Evolutionary conservation across 53 echinoderm and acorn worm genomes (phyloP).

Genomic region (Paracentrotus lividus): DNA sequence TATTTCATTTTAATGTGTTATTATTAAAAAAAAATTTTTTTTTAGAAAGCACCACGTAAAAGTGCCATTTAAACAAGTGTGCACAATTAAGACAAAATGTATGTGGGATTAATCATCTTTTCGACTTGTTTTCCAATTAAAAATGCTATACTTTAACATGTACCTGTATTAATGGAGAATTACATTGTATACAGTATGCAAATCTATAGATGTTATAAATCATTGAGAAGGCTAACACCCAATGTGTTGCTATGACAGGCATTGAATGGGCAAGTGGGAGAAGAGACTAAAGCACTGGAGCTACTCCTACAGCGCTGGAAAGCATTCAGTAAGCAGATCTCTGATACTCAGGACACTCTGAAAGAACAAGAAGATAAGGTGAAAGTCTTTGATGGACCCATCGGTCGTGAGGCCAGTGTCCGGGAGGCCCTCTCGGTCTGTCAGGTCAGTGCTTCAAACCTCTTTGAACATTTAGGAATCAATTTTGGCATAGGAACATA

Average conservation of each 20-base stretch:
- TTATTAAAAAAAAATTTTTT: too few relatives aligned
- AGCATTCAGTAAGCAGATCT: constrained; percentile 77
- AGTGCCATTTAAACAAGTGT: too few relatives aligned
- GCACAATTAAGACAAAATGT: too few relatives aligned
- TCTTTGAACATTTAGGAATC: background rate
- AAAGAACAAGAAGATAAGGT: constrained; percentile 82
- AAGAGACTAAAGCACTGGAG: constrained; percentile 87
- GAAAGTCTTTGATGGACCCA: constrained; percentile 78
- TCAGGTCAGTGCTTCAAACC: constrained; percentile 73
- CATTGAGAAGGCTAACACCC: background rate
- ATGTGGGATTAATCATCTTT: too few relatives aligned
- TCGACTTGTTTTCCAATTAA: too few relatives aligned
- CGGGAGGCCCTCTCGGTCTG: constrained; percentile 84
- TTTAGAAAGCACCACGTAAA: too few relatives aligned
- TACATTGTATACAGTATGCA: too few relatives aligned
- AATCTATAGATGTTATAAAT: background rate
- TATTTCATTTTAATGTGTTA: too few relatives aligned
- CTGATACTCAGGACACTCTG: constrained; percentile 77
- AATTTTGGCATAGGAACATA: constrained; percentile 81
- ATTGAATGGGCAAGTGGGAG: constrained; percentile 78
- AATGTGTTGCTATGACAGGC: constrained; percentile 43
- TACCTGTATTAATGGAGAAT: too few relatives aligned
- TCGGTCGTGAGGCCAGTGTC: constrained; percentile 89
- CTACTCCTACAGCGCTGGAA: constrained; percentile 83
- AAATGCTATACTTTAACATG: too few relatives aligned